A percentile compares a stretch with the other conserved stretches of the same genome.
These are phyloP conservation scores for Scotopteryx bipunctaria DNA, from an alignment of 2,888 invertebrate genomes.

Conservation along the genomic window DNA sequence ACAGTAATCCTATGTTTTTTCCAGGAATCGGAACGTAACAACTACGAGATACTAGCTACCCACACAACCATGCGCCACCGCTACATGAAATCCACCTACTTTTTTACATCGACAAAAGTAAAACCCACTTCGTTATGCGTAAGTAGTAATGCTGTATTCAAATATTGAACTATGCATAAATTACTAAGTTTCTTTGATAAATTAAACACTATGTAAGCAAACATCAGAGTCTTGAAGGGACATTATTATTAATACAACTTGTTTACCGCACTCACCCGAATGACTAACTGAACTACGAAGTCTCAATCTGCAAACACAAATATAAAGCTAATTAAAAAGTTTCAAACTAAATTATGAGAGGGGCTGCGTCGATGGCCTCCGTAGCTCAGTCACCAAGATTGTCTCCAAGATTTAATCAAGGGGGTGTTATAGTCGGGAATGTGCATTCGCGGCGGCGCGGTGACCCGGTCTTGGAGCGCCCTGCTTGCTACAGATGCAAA, in stretches of 20 bases:
- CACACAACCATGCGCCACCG: no score
- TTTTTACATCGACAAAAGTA: neutral
- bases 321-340: conserved; percentile 84
- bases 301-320: conserved; percentile 84
- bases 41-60: neutral
- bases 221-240: conserved; percentile 43
- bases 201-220: conserved; percentile 18
- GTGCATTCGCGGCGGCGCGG: conserved; percentile 44
- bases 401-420: conserved; percentile 75
- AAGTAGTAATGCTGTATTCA: neutral
- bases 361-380: conserved; percentile 75
- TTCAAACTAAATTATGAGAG: conserved; percentile 83
- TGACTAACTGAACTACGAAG: conserved; percentile 75
- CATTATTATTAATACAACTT: conserved; percentile 78
- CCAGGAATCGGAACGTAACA: neutral
- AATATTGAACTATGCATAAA: neutral
- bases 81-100: no score
- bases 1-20: neutral
- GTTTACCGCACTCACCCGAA: conserved; percentile 64
- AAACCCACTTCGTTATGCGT: neutral
- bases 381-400: conserved; percentile 81
- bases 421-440: conserved; percentile 66
- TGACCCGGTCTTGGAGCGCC: no score
- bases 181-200: neutral
- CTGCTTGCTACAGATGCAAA: conserved; percentile 66